Percentiles rank a stretch among this genome's conserved stretches.
These are phyloP conservation scores for Bradypodion ventrale DNA, from an alignment of 2,797 vertebrate species.

Conservation along the genomic window DNA sequence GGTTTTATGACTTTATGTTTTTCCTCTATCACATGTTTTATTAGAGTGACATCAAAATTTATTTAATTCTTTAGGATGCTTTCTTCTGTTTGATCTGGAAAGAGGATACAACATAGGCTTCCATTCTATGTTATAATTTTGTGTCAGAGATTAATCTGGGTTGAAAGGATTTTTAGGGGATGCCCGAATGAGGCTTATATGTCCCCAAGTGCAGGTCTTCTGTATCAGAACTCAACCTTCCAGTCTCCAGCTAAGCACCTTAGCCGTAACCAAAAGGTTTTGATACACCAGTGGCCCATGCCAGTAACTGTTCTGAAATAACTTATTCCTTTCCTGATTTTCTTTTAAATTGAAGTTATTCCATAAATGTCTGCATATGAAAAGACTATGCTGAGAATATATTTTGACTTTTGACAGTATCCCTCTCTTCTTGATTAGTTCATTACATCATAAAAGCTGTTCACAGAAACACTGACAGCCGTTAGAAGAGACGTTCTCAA, in stretches of 20 bases:
- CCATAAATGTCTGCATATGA: background rate
- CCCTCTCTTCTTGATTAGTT: background rate
- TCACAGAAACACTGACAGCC: background rate
- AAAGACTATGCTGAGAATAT: background rate
- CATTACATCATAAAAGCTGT: background rate
- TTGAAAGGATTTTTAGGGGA: too few relatives aligned
- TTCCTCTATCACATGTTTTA: background rate
- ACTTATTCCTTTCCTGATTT: background rate
- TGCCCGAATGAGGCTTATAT: too few relatives aligned
- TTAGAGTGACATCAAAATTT: slow-evolving; percentile 22
- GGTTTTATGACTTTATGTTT: slow-evolving; percentile 35
- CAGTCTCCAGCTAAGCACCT: too few relatives aligned
- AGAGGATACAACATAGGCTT: background rate
- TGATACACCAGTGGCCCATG: background rate
- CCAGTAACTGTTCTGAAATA: background rate
- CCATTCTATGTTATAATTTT: background rate
- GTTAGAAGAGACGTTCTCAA: too few relatives aligned
- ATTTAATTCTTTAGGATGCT: background rate
- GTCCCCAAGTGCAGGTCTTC: too few relatives aligned
- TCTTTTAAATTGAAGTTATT: background rate
- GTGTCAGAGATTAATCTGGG: too few relatives aligned
- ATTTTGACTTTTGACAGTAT: background rate
- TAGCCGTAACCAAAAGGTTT: background rate
- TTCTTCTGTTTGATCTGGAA: slow-evolving; percentile 7
- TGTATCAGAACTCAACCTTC: too few relatives aligned